A percentile compares a stretch with the other conserved stretches of the same genome.
Conservation (phyloP, 2,797 vertebrate species). For the Eulemur mongoz region DNA sequence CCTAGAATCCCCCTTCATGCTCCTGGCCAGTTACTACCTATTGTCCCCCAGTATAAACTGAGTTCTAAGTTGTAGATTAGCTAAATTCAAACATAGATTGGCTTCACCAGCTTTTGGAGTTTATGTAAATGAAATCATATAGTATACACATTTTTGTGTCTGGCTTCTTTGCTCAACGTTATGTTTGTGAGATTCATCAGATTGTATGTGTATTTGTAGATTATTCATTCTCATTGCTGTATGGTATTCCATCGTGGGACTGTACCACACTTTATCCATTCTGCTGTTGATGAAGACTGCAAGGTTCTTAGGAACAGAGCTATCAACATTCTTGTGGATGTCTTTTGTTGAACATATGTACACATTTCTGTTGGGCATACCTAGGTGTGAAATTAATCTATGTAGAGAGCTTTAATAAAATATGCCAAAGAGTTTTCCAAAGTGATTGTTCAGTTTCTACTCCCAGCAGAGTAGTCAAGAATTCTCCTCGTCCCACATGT, state of each 20-base stretch:
- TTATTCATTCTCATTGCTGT: neutral
- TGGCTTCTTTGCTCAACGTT: neutral
- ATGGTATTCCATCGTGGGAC: neutral
- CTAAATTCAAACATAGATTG: neutral
- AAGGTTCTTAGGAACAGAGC: neutral
- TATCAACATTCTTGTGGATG: neutral
- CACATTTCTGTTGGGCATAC: neutral
- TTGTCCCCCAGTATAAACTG: neutral
- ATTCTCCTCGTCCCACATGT: neutral
- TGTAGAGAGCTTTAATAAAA: neutral
- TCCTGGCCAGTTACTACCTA: neutral
- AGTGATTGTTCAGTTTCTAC: neutral
- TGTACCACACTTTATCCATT: neutral
- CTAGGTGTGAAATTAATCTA: neutral
- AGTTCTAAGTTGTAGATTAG: neutral
- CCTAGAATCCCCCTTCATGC: neutral
- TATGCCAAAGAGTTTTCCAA: neutral
- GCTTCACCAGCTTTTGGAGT: neutral
- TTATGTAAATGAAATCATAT: neutral
- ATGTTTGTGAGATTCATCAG: neutral
- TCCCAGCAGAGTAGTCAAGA: neutral
- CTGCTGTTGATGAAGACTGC: neutral
- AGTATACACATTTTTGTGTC: neutral
- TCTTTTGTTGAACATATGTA: neutral
- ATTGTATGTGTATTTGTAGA: neutral